A percentile compares a stretch with the other conserved stretches of the same genome.
Evolutionary conservation across 2,797 vertebrate species (phyloP).

Genomic region (Acanthopagrus latus): DNA sequence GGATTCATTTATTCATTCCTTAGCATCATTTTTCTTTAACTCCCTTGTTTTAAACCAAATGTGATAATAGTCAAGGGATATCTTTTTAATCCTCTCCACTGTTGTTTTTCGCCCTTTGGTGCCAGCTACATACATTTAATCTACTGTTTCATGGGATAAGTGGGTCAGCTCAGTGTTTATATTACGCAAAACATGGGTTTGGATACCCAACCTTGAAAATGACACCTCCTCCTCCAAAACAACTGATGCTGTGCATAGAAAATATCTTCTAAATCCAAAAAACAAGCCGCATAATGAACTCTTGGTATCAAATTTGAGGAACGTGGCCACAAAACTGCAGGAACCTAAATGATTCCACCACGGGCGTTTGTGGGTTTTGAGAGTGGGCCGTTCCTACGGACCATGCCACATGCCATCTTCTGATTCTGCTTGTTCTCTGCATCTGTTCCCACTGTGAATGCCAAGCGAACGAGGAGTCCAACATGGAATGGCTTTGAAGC

Average conservation of each 20-base stretch:
- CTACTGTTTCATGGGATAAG: background rate
- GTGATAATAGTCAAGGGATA: background rate
- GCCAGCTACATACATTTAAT: background rate
- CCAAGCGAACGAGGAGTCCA: constrained; percentile 71
- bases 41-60: constrained; percentile 8
- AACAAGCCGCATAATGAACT: constrained; percentile 15
- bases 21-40: background rate
- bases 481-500: constrained; percentile 65
- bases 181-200: background rate
- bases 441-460: constrained; percentile 74
- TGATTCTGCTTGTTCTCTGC: constrained; percentile 64
- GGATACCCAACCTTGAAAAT: background rate
- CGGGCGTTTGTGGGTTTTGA: constrained; percentile 37
- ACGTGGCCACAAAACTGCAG: background rate
- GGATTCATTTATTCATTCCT: constrained; percentile 1
- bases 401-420: constrained; percentile 66
- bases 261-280: background rate
- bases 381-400: constrained; percentile 47
- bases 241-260: constrained; percentile 10
- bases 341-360: constrained; percentile 15
- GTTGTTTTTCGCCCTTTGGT: background rate
- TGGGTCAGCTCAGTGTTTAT: constrained; percentile 11
- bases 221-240: constrained; percentile 38
- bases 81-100: background rate
- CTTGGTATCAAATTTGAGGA: constrained; percentile 8